Base-by-base conservation (phyloP, 1,140 invertebrate species). In the Hypothenemus hampei region DNA sequence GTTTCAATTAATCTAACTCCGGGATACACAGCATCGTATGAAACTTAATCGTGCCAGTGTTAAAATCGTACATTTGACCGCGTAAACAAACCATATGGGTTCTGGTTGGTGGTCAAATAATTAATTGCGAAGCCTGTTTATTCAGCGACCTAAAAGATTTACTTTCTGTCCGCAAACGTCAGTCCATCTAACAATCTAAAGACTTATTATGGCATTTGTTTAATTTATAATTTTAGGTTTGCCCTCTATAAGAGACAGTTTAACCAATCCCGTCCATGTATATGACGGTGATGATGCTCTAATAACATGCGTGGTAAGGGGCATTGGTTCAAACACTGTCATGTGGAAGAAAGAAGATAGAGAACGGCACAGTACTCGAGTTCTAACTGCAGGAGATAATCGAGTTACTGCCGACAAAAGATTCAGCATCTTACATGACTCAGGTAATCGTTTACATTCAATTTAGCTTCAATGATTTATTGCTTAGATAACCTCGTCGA, bases 341-440 rank as follows among this genome's bases (percentile, higher is more conserved):
- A 79, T 86, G 77, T 85, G 83, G 79, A 80, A 83, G 60, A 82
- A 81, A 54, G 78, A 78, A 47, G 78, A 83, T 58, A 71, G 77
- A n/a, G 79, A 82, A 58, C 58, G 73, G 21, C 73, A 75, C 59
- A 72, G 73, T 47, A 67, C 63, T 6, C 66, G 74, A 18, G 77
- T 87, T n/a, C 71, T 91, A 3, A 87, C 87, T 0, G 87, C 86
- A 6, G 85, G 81, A n/a, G 79, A 77, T 6, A 79, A 80, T 11
- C 74, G 83, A 39, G 83, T 90, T 3, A 86, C 83, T 1, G 77
- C 79, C 37, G 87, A 90, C 68, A 73, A 77, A 43, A 75, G 87
- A 31, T 77, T 87, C 22, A 73, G 78, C 8, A 78, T 90, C 19
- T 70, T 89, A 19, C 87, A 89, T 65, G 85, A 89, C 73, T 78